Base-by-base conservation (phyloP, 2,797 vertebrate genomes). In the Platyrinchus mystaceus region DNA sequence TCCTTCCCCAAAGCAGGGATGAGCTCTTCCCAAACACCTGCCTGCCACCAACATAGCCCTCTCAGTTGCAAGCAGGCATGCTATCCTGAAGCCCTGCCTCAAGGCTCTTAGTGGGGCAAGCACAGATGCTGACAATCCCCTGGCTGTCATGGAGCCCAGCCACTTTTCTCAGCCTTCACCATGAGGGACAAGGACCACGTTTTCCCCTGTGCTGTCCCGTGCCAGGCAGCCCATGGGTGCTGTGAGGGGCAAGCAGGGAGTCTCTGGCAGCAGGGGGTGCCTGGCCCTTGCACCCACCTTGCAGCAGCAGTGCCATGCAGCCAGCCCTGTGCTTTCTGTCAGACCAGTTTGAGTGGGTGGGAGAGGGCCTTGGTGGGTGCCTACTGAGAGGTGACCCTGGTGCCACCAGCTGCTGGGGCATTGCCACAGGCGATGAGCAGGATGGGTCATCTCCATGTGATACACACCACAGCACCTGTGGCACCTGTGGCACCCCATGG, bases 181-280 rank as follows among this genome's bases (percentile, higher is more conserved):
- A 1, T 7, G 30, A 66, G 24, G 14, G n/a, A 62, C 63, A 58
- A 76, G 14, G 55, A 49, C 15, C 3, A 9, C 0, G 0, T 41
- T 91, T 78, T 49, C 5, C 32, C 10, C 27, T 30, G 17, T 83
- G 46, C 37, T 62, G 34, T 34, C 43, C n/a, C 23, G 34, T 1
- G 3, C 21, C 0, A 0, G 19, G 62, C 27, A 85, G 24, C 55
- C 39, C 36, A 20, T 4, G 7, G 18, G 19, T 34, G 50, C 32
- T 60, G 37, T 7, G 30, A n/a, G 67, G 50, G 56, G 3, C 36
- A 60, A 26, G 9, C 41, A 34, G 24, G 18, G 12, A 63, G 39
- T 27, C 44, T 27, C 16, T 36, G 36, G 32, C 41, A 47, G 56
- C 1, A 4, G n/a, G 0, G 52, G 28, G 17, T 11, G 4, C 74